phyloP scores from a whole-genome alignment of 2,797 vertebrate genomes.

The Vipera ursinii region DNA sequence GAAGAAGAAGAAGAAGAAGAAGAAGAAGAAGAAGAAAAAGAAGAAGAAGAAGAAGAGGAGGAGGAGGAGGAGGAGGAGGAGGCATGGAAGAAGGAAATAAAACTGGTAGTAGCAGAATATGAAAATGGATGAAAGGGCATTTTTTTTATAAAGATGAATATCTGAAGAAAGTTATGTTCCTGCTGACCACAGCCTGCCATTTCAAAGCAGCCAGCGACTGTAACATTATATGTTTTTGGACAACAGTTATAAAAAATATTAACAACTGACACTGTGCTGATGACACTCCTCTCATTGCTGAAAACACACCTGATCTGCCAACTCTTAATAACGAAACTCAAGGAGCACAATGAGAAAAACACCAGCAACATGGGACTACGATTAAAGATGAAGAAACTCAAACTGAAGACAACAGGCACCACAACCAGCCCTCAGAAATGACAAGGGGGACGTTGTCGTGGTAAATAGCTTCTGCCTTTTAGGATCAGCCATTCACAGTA shows the following conservation, averaged over 20 bases:
- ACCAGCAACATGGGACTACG: neutral
- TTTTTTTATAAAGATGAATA: conserved; percentile 31
- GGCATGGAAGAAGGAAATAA: neutral
- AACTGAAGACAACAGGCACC: neutral
- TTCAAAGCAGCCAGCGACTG: neutral
- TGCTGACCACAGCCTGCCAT: conserved; percentile 28
- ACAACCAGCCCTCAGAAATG: neutral
- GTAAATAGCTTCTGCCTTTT: neutral
- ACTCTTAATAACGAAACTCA: neutral
- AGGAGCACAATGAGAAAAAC: neutral
- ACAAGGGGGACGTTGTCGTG: neutral
- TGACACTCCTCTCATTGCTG: neutral
- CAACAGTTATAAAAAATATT: neutral
- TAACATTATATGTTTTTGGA: neutral
- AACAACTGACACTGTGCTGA: neutral
- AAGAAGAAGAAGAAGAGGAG: too few relatives aligned
- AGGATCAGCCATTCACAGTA: neutral
- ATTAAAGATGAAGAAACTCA: neutral
- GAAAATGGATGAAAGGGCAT: neutral
- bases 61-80: neutral
- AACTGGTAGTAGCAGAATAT: neutral
- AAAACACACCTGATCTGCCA: neutral
- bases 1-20: too few relatives aligned
- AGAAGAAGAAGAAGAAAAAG: too few relatives aligned
- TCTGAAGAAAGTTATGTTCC: conserved; percentile 24